Evolutionary conservation across 2,113 vertebrate genomes (phyloP), one percentile per base, ranked within the genome.

Genomic region (Lathamus discolor): DNA sequence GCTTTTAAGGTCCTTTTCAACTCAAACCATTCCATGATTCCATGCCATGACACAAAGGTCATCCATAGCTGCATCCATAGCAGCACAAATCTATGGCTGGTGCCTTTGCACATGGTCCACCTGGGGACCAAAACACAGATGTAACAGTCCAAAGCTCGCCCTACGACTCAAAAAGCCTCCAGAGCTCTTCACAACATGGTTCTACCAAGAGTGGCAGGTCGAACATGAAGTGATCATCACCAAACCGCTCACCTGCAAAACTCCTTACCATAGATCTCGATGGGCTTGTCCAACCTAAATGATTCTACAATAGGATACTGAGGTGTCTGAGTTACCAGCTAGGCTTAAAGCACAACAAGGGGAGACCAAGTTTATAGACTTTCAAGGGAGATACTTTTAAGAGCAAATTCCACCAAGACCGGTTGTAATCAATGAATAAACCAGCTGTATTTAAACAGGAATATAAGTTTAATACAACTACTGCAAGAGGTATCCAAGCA

Each of bases 151-250:
- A 33, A 74, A 59, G 11, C 29, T 31, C 77, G 63, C 5, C 6
- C 44, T 11, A 43, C 11, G 11, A 61, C 52, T 23, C 22, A 27
- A 25, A 41, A 10, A 57, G 18, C 22, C 39, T 68, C 22, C 43
- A 18, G 25, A 19, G 28, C 4, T n/a, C 49, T 31, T 37, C 2
- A 3, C 22, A 29, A 3, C 1, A 0, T 0, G 9, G 24, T 4
- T 23, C 61, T 62, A 69, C 23, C 18, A 37, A n/a, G 41, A 67
- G 31, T 7, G 3, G 24, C 5, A 66, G 37, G 11, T 83, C 77
- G 9, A 37, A 3, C 23, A n/a, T 18, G 3, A 35, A 46, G 19
- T 4, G 17, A 59, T 23, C 17, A 18, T 9, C 54, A 68, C 25
- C 48, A 33, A 2, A 4, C 6, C 78, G 39, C 46, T 54, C 3